phyloP scores from a whole-genome alignment of 2,797 vertebrate species.

The Falco naumanni region DNA sequence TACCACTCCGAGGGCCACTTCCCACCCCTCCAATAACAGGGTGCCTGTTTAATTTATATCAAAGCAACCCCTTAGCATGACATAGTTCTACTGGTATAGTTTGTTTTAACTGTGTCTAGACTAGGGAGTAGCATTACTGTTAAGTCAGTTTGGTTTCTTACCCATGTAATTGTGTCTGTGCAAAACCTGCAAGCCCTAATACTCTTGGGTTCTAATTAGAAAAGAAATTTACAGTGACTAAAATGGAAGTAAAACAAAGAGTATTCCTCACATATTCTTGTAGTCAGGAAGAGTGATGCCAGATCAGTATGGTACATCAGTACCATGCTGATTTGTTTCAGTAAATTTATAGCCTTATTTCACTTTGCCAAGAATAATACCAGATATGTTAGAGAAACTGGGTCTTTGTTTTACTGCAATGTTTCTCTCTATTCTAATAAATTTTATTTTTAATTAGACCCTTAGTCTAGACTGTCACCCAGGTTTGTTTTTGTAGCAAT shows the following conservation, averaged over 20 bases:
- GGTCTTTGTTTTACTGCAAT: slow-evolving; percentile 28
- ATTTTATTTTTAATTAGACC: slow-evolving; percentile 59
- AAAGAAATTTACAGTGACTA: background rate
- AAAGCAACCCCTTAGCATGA: background rate
- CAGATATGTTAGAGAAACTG: slow-evolving; percentile 9
- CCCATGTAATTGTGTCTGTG: background rate
- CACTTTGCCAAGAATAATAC: slow-evolving; percentile 57
- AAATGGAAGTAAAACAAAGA: slow-evolving; percentile 8
- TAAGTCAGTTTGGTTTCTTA: background rate
- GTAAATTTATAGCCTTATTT: slow-evolving; percentile 17
- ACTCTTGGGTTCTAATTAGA: background rate
- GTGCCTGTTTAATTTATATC: background rate
- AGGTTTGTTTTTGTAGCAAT: slow-evolving; percentile 48
- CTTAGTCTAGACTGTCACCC: slow-evolving; percentile 51
- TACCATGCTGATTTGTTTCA: background rate
- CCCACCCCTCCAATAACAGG: background rate
- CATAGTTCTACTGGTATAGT: background rate
- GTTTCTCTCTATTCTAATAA: slow-evolving; percentile 51
- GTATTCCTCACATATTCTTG: background rate
- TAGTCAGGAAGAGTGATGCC: background rate
- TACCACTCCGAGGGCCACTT: background rate
- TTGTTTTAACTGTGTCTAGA: slow-evolving; percentile 40
- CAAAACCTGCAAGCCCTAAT: background rate
- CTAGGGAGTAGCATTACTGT: background rate
- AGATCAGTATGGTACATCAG: slow-evolving; percentile 13